phyloP scores from a whole-genome alignment of 2,888 invertebrate genomes.

The Onthophagus sagittarius region DNA sequence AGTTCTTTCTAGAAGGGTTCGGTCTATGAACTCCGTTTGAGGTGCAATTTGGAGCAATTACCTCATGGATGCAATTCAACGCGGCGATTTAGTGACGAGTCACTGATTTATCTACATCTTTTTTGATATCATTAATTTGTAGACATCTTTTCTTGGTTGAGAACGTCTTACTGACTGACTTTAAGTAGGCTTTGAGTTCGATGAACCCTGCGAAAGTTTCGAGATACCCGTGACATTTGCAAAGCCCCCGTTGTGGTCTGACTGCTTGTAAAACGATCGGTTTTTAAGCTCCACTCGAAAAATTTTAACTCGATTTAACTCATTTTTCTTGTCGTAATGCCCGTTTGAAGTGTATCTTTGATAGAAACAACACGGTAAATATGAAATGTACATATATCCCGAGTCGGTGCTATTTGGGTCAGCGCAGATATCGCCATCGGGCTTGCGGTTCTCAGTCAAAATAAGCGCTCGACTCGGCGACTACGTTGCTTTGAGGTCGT shows the following conservation, averaged over 20 bases:
- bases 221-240: constrained; percentile 23
- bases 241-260: background rate
- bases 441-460: background rate
- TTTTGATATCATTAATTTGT: background rate
- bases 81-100: background rate
- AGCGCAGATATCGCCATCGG: background rate
- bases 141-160: background rate
- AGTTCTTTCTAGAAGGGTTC: background rate
- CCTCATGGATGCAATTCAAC: background rate
- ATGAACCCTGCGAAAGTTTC: constrained; percentile 21
- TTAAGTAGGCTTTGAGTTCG: constrained; percentile 17
- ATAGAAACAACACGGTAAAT: background rate
- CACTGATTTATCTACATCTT: background rate
- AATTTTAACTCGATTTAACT: background rate
- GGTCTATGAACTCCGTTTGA: background rate
- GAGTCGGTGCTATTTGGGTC: background rate
- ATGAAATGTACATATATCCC: background rate
- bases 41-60: background rate
- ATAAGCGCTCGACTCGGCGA: background rate
- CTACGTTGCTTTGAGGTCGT: background rate
- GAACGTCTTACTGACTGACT: constrained; percentile 20
- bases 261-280: background rate
- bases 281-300: background rate
- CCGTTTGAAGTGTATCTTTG: background rate
- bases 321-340: no score